Base-by-base conservation (phyloP, 2,797 vertebrate species). In the Danio albolineatus region DNA sequence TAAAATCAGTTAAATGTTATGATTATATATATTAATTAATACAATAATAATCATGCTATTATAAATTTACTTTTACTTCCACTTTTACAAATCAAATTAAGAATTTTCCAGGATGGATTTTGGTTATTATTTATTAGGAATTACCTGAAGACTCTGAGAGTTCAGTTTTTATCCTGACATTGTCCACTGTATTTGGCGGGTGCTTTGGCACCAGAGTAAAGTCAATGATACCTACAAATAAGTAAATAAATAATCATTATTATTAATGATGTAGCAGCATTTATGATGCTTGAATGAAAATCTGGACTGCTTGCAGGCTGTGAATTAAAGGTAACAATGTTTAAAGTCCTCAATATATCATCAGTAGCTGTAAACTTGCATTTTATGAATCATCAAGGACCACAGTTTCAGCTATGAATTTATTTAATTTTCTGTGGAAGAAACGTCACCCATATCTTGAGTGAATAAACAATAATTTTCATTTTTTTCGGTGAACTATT, bases 101-200 rank as follows among this genome's bases (percentile, higher is more conserved):
- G 28, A 28, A 10, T 6, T 51, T 51, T 13, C 4, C 13, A 4
- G 9, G 10, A 14, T 13, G 12, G 4, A 51, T 51, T 46, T 46
- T 7, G 28, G 28, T 28, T 28, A 46, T 12, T 12, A 51, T 51
- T 51, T 51, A 51, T 13, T 10, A 43, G 64, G n/a, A 13, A 44
- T 62, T 82, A 97, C 97, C 95, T 89, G 92, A 94, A 73, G 93
- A 91, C 88, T 95, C 93, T 60, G 90, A 91, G 36, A 90, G 77
- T 43, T 88, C 91, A 82, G 92, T 89, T 79, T 93, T 93, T n/a
- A 88, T 82, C 9, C 80, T 87, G 60, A 89, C 89, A 78, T 93
- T 88, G 78, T 84, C 90, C 19, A 79, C 70, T 46, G 70, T 91
- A 5, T 94, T 93, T 76, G 91, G 89, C 6, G 91, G 87, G 61